Evolutionary conservation across 1,140 invertebrate species (phyloP).

Genomic region (Colletes latitarsis): DNA sequence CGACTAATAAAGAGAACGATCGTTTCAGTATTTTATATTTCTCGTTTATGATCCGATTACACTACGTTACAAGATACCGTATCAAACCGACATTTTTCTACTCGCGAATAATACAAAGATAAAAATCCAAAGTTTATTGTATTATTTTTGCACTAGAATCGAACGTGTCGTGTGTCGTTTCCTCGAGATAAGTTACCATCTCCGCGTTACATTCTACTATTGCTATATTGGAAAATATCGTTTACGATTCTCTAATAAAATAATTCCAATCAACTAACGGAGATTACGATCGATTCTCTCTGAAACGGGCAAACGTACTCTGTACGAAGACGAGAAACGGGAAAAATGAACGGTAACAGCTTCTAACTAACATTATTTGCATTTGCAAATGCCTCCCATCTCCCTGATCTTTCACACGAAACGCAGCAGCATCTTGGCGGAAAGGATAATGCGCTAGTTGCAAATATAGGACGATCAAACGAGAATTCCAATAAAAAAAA

Average conservation of each 20-base stretch:
- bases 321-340: no score
- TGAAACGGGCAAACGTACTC: background rate
- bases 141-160: background rate
- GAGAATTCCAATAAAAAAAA: background rate
- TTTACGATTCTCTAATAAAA: background rate
- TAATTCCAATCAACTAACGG: no score
- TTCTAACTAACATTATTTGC: background rate
- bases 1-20: background rate
- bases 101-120: background rate
- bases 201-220: no score
- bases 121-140: background rate
- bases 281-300: background rate
- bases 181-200: no score
- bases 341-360: background rate
- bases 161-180: background rate
- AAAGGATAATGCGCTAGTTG: background rate
- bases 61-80: background rate
- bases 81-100: background rate
- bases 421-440: slow-evolving; percentile 32
- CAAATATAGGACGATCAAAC: no score
- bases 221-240: background rate
- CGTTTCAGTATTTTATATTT: background rate
- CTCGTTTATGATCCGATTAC: background rate
- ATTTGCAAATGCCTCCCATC: background rate
- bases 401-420: slow-evolving; percentile 36